Percentiles rank a stretch among this genome's conserved stretches.
These are phyloP conservation scores for Poeciliopsis infans DNA, from an alignment of 2,797 vertebrate genomes.

Conservation along the genomic window DNA sequence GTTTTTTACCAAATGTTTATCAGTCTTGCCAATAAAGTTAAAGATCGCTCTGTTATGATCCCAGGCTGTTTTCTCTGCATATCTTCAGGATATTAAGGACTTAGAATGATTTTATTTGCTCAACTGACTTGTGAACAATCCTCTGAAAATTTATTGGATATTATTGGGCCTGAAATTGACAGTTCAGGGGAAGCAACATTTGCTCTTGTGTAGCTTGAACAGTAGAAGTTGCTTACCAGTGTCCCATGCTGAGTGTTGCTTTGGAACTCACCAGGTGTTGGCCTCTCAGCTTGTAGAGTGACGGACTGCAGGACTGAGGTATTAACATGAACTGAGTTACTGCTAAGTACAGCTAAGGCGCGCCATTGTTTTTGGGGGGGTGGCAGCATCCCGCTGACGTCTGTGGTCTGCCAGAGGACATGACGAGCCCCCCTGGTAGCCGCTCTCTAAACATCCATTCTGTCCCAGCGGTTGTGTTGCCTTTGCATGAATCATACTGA, in stretches of 20 bases:
- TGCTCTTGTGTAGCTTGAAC: background rate
- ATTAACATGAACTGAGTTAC: slow-evolving; percentile 32
- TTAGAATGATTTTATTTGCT: background rate
- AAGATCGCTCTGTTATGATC: background rate
- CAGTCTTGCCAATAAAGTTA: background rate
- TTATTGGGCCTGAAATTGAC: background rate
- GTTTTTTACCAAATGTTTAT: background rate
- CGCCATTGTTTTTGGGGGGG: slow-evolving; percentile 39
- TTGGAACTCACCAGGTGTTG: slow-evolving; percentile 21
- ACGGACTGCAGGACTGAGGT: slow-evolving; percentile 16
- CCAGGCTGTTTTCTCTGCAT: background rate
- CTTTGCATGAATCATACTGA: slow-evolving; percentile 46
- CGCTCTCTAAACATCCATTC: slow-evolving; percentile 26
- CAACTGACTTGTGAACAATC: background rate
- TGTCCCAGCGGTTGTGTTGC: slow-evolving; percentile 11
- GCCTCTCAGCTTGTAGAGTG: background rate
- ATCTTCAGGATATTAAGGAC: background rate
- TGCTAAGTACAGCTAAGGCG: slow-evolving; percentile 48
- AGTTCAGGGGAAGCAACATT: background rate
- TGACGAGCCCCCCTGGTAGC: slow-evolving; percentile 26
- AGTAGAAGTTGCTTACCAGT: background rate
- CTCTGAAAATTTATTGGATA: background rate
- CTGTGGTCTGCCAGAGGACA: slow-evolving; percentile 26
- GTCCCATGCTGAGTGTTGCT: background rate
- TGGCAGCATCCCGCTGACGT: slow-evolving; percentile 38